Evolutionary conservation across 2,888 invertebrate species (phyloP).

Genomic region (Acleris cristana): DNA sequence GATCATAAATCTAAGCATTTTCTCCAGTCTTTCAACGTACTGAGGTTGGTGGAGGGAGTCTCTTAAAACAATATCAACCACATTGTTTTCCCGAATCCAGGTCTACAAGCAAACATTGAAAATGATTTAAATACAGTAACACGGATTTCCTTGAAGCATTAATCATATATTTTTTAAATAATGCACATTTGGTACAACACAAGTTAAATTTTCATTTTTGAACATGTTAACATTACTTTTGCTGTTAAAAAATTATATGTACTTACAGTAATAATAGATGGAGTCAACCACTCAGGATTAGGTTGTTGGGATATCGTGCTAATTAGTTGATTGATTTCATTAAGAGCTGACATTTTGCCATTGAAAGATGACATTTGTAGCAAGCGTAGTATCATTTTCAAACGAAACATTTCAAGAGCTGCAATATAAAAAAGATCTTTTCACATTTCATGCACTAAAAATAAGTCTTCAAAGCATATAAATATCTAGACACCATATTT

Average conservation of each 20-base stretch:
- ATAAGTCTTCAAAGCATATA: no score
- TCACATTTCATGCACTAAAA: no score
- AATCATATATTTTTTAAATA: no score
- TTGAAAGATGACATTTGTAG: slow-evolving; percentile 98
- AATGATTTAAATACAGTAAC: not conserved
- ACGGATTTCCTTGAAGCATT: no score
- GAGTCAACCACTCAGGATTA: slow-evolving; percentile 96
- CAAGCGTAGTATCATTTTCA: slow-evolving; percentile 97
- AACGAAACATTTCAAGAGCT: slow-evolving; percentile 95
- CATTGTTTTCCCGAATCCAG: slow-evolving; percentile 98
- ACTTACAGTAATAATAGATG: slow-evolving; percentile 96
- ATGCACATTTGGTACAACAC: no score
- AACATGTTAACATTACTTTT: no score
- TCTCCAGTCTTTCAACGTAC: slow-evolving; percentile 98
- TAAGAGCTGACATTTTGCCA: slow-evolving; percentile 99
- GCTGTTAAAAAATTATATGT: not conserved
- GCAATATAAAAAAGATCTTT: slow-evolving; percentile 45
- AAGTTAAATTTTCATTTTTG: no score
- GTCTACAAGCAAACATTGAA: slow-evolving; percentile 80
- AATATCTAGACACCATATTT: no score
- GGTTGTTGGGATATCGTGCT: slow-evolving; percentile 95
- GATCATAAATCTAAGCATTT: slow-evolving; percentile 98
- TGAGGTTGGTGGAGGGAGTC: slow-evolving; percentile 99
- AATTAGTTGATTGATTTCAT: slow-evolving; percentile 98
- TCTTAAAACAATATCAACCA: slow-evolving; percentile 96